Percentiles rank a stretch among this genome's conserved stretches.
Conservation (phyloP, 2,113 vertebrate species). For the Conger conger region DNA sequence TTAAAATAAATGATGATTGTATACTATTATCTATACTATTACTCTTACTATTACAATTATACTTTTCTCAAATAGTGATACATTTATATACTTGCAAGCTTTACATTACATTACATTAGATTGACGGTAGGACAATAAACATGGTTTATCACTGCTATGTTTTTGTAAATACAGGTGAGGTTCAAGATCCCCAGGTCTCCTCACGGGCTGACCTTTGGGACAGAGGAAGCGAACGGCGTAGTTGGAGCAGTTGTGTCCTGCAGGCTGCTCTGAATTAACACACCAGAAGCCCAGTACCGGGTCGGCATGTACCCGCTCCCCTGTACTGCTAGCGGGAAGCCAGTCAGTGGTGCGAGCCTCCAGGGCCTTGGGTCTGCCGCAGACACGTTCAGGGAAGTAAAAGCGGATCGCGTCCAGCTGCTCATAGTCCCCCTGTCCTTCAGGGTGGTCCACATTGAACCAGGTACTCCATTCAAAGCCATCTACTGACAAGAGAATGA, state of each 20-base stretch:
- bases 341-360: slow-evolving; percentile 84
- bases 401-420: slow-evolving; percentile 82
- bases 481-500: slow-evolving; percentile 53
- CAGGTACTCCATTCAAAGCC: slow-evolving; percentile 79
- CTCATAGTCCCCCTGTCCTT: slow-evolving; percentile 82
- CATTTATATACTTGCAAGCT: not conserved
- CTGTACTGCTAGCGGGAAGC: slow-evolving; percentile 71
- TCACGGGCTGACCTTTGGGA: slow-evolving; percentile 67
- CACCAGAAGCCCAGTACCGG: slow-evolving; percentile 84
- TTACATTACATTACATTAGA: too few relatives aligned
- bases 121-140: not conserved
- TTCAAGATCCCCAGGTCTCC: not conserved
- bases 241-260: slow-evolving; percentile 76
- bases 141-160: not conserved
- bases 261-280: slow-evolving; percentile 78
- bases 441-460: slow-evolving; percentile 88
- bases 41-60: too few relatives aligned
- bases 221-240: slow-evolving; percentile 79
- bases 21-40: too few relatives aligned
- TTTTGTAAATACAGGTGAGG: not conserved
- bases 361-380: slow-evolving; percentile 65
- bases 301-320: slow-evolving; percentile 76
- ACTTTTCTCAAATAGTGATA: too few relatives aligned
- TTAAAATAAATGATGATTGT: too few relatives aligned
- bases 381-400: slow-evolving; percentile 78